phyloP scores from a whole-genome alignment of 2,888 invertebrate genomes.

The Teinopalpus imperialis region DNA sequence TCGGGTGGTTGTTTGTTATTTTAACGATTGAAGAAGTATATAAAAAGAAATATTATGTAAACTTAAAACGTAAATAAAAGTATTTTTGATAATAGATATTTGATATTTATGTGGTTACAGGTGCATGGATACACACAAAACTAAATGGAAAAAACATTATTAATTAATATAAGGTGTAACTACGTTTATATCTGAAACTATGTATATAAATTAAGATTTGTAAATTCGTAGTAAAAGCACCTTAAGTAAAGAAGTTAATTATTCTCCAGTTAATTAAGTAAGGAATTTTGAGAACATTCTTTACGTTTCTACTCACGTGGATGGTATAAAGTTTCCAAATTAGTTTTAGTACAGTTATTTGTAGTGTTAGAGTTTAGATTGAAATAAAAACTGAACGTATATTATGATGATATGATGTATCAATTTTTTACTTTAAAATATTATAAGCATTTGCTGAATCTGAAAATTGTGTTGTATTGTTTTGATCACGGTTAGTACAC shows the following conservation, averaged over 20 bases:
- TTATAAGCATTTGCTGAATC: no score
- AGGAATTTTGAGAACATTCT: slow-evolving; percentile 22
- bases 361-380: neutral
- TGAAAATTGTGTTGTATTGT: no score
- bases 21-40: no score
- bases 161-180: neutral
- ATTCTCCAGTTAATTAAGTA: slow-evolving; percentile 20
- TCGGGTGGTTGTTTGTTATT: no score
- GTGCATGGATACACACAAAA: no score
- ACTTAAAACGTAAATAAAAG: no score
- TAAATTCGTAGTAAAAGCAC: slow-evolving; percentile 1
- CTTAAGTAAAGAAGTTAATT: slow-evolving; percentile 19
- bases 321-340: slow-evolving; percentile 14
- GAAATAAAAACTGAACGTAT: neutral
- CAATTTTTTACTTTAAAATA: neutral
- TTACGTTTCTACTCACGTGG: slow-evolving; percentile 20
- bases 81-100: no score
- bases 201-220: neutral
- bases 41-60: no score
- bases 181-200: neutral
- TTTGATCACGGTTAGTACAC: no score
- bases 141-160: neutral
- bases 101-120: no score
- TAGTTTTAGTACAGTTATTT: slow-evolving; percentile 15
- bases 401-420: neutral